A percentile compares a stretch with the other conserved stretches of the same genome.
phyloP scores from a whole-genome alignment of 2,888 invertebrate species.

The Abrostola triplasia region DNA sequence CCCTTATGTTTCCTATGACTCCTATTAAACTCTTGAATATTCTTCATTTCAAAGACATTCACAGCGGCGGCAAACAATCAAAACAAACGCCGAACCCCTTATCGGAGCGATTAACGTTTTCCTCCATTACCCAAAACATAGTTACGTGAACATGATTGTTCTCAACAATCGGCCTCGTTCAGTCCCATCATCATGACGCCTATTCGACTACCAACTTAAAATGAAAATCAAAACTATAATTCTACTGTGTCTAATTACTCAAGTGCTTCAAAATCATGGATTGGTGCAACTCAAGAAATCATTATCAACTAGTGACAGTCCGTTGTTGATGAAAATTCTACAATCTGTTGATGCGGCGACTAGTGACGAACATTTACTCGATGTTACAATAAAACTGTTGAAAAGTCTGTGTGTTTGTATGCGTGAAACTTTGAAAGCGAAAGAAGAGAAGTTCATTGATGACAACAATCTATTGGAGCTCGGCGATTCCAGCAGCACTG shows the following conservation, averaged over 20 bases:
- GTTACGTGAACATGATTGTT: conserved; percentile 71
- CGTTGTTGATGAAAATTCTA: conserved; percentile 70
- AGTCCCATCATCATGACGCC: conserved; percentile 66
- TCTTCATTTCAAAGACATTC: conserved; percentile 6
- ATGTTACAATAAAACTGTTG: conserved; percentile 75
- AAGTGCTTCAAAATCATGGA: conserved; percentile 50
- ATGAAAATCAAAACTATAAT: conserved; percentile 65
- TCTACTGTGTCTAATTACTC: conserved; percentile 45
- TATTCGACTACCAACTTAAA: conserved; percentile 66
- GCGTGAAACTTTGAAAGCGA: conserved; percentile 67
- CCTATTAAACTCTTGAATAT: neutral
- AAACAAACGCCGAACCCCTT: conserved; percentile 36
- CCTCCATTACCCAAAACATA: conserved; percentile 70
- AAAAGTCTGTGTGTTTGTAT: conserved; percentile 78
- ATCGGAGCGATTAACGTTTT: conserved; percentile 42
- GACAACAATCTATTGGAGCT: conserved; percentile 53
- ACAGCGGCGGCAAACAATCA: conserved; percentile 21
- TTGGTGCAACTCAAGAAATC: conserved; percentile 52
- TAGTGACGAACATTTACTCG: conserved; percentile 71
- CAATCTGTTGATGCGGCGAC: conserved; percentile 72
- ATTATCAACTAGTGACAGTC: conserved; percentile 61
- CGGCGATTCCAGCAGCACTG: conserved; percentile 42
- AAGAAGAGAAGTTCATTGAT: conserved; percentile 59
- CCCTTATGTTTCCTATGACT: neutral
- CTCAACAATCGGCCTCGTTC: conserved; percentile 30